These are phyloP conservation scores for Andrena trimmerana DNA, from an alignment of 2,888 invertebrate genomes.

Conservation along the genomic window DNA sequence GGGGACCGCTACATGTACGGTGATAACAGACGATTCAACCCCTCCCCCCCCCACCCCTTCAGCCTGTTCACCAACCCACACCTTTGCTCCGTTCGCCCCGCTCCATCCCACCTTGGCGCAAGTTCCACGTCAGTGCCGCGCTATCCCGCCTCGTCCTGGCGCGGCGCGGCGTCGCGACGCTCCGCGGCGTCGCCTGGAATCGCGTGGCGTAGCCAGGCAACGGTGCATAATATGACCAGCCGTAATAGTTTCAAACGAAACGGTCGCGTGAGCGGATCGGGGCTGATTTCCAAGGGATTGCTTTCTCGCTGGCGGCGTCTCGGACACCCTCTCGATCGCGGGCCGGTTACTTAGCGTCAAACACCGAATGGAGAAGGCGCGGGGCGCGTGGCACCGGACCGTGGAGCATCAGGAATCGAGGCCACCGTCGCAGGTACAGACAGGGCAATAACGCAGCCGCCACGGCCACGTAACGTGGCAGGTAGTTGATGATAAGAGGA, in stretches of 20 bases:
- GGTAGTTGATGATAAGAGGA: no score
- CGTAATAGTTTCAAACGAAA: conserved; percentile 77
- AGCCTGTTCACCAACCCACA: not conserved
- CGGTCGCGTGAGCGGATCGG: conserved; percentile 64
- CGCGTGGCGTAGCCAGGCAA: conserved; percentile 81
- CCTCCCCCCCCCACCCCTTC: not conserved
- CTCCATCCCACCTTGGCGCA: conserved; percentile 16
- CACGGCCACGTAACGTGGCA: no score
- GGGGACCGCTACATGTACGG: no score
- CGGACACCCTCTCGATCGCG: not conserved
- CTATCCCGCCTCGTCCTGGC: conserved; percentile 24
- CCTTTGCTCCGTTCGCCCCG: conserved; percentile 44
- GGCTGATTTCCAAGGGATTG: not conserved
- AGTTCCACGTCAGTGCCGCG: conserved; percentile 39
- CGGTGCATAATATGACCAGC: conserved; percentile 78
- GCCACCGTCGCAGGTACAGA: conserved; percentile 26
- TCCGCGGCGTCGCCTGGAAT: conserved; percentile 51
- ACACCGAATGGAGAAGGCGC: conserved; percentile 9
- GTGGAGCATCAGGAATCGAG: not conserved
- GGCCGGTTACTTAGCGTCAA: not conserved
- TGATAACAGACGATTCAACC: no score
- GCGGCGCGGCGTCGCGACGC: conserved; percentile 58
- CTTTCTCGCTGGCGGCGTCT: not conserved
- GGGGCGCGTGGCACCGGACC: not conserved
- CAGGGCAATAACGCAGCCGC: no score